Percentiles rank a stretch among this genome's conserved stretches.
phyloP scores from a whole-genome alignment of 1,140 invertebrate species.

The Tenebrio molitor region DNA sequence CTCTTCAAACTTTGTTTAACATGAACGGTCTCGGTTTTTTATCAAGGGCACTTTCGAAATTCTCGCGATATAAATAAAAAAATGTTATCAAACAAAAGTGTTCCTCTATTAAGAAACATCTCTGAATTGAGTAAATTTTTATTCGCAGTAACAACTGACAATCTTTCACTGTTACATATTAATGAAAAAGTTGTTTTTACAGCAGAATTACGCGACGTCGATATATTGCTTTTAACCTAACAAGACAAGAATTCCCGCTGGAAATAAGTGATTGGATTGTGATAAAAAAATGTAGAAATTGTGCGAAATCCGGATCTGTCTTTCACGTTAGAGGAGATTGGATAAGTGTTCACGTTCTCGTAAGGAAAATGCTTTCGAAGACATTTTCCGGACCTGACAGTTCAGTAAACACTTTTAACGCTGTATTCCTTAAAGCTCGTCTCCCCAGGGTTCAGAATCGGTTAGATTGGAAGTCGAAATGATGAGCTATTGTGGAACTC shows the following conservation, averaged over 20 bases:
- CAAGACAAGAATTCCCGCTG: conserved; percentile 7
- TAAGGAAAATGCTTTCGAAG: conserved; percentile 64
- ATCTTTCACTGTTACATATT: too few species aligned
- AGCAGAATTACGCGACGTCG: too few species aligned
- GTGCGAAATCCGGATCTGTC: conserved; percentile 35
- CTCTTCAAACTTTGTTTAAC: too few species aligned
- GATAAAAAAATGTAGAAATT: conserved; percentile 38
- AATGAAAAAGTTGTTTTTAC: too few species aligned
- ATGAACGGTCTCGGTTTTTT: too few species aligned
- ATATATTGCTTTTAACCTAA: conserved; percentile 7
- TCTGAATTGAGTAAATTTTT: too few species aligned
- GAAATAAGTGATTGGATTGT: conserved; percentile 35
- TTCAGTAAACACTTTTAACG: conserved; percentile 65
- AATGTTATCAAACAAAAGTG: too few species aligned
- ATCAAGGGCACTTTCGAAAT: too few species aligned
- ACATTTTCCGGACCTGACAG: conserved; percentile 64
- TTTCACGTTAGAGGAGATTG: conserved; percentile 55
- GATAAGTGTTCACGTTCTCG: conserved; percentile 63
- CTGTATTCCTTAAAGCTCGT: conserved; percentile 44
- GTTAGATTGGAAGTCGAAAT: conserved; percentile 56
- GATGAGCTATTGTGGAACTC: conserved; percentile 65
- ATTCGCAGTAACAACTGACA: too few species aligned
- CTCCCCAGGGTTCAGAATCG: conserved; percentile 52
- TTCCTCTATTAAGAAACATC: too few species aligned
- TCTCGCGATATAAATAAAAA: too few species aligned